Base-by-base conservation (phyloP, 2,113 vertebrate genomes). In the Onychostruthus taczanowskii region DNA sequence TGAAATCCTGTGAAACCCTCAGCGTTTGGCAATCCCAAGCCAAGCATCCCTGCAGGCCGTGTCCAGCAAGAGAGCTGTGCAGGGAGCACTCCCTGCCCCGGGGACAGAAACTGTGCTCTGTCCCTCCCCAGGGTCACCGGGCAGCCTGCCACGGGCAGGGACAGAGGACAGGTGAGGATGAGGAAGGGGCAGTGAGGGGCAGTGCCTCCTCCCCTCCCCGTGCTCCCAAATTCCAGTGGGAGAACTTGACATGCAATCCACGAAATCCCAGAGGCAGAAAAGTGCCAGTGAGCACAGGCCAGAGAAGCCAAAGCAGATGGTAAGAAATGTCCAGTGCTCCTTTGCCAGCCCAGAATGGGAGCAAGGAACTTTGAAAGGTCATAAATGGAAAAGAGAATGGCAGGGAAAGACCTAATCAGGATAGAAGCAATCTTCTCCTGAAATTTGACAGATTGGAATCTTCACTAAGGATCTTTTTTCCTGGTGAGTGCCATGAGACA, bases 11-110 rank as follows among this genome's bases (percentile, higher is more conserved):
- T 88, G 89, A 94, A 94, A 85, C 92, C 52, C 67, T 39, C 52
- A 27, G 44, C 13, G 9, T 96, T 90, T 95, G 94, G 89, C 77
- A 94, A 92, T 62, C 41, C 41, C 74, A 95, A 89, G 89, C 92
- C 81, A 79, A 50, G 90, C 89, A 77, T 89, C 50, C 62, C 75
- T 70, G 58, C 50, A 53, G 86, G 90, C 80, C 10, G 15, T 27
- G 69, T 16, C 58, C 41, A 26, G 89, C 46, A 64, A 9, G 50
- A 50, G 61, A 49, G 59, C 52, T 1, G 23, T 21, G 77, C 59
- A 26, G 3, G 28, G 68, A 47, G 68, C 39, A 10, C 47, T 66
- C 7, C 26, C 77, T 88, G 62, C 26, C 83, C 83, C 43, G 89
- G 47, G 56, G 80, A 43, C 90, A 90, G 73, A 80, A 67, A 19